phyloP scores from a whole-genome alignment of 1,140 invertebrate species.

The Centruroides sculpturatus region DNA sequence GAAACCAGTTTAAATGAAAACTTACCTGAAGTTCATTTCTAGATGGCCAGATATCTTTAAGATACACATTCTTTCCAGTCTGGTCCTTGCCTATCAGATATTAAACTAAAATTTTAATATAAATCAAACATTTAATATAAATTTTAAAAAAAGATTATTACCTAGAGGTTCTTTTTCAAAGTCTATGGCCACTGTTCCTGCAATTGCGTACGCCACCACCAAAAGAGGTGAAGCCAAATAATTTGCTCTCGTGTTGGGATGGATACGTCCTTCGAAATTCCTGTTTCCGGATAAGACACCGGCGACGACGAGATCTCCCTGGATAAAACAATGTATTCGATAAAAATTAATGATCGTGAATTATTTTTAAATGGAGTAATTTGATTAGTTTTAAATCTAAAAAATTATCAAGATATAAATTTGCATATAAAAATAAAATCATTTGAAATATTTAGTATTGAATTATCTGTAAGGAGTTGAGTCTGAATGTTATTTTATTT shows the following conservation, averaged over 20 bases:
- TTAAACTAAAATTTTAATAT: not conserved
- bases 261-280: conserved; percentile 95
- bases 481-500: too few relatives aligned
- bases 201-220: conserved; percentile 92
- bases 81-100: conserved; percentile 39
- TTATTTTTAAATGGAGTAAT: too few relatives aligned
- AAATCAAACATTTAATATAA: conserved; percentile 4
- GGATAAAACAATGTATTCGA: not conserved
- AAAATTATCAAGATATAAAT: too few relatives aligned
- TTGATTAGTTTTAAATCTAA: too few relatives aligned
- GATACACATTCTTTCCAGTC: conserved; percentile 60
- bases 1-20: not conserved
- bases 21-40: conserved; percentile 57
- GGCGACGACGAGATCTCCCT: conserved; percentile 82
- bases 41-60: conserved; percentile 90
- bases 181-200: conserved; percentile 85
- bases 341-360: too few relatives aligned
- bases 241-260: conserved; percentile 89
- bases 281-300: conserved; percentile 91
- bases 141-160: conserved; percentile 25
- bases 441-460: too few relatives aligned
- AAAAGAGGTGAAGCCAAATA: conserved; percentile 89
- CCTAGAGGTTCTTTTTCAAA: conserved; percentile 80
- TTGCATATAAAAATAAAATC: too few relatives aligned
- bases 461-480: too few relatives aligned